phyloP scores from a whole-genome alignment of 1,140 invertebrate genomes.

The Sipha flava region DNA sequence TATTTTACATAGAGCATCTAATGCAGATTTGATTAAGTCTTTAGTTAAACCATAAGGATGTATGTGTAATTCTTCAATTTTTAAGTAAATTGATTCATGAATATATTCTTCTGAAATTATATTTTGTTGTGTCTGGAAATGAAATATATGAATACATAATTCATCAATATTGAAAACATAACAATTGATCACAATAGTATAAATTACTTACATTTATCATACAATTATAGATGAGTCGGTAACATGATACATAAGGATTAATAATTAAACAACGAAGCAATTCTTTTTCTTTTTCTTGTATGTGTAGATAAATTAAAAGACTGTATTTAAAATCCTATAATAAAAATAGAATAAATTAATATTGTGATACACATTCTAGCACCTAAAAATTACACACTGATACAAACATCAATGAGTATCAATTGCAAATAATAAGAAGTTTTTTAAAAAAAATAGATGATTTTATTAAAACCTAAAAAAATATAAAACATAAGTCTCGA shows the following conservation, averaged over 20 bases:
- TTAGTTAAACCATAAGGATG: not conserved
- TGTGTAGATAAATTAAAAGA: not conserved
- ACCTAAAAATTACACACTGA: too few relatives aligned
- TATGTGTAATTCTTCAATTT: not conserved
- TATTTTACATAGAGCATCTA: not conserved
- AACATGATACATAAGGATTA: not conserved
- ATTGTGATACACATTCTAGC: too few relatives aligned
- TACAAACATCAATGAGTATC: too few relatives aligned
- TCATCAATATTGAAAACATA: not conserved
- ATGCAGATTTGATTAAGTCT: not conserved
- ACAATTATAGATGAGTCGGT: not conserved
- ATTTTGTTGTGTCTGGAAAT: not conserved
- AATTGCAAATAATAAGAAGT: too few relatives aligned
- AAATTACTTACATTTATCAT: not conserved
- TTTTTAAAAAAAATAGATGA: too few relatives aligned
- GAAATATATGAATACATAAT: not conserved
- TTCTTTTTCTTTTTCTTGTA: not conserved
- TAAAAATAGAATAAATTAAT: not conserved
- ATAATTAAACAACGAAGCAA: not conserved
- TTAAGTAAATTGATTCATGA: not conserved
- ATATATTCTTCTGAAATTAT: not conserved
- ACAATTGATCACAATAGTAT: too few relatives aligned
- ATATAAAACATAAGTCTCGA: too few relatives aligned
- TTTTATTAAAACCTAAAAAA: too few relatives aligned
- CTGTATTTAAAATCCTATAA: constrained; percentile 22